Evolutionary conservation across 2,888 invertebrate genomes (phyloP).

Genomic region (Acleris sparsana): DNA sequence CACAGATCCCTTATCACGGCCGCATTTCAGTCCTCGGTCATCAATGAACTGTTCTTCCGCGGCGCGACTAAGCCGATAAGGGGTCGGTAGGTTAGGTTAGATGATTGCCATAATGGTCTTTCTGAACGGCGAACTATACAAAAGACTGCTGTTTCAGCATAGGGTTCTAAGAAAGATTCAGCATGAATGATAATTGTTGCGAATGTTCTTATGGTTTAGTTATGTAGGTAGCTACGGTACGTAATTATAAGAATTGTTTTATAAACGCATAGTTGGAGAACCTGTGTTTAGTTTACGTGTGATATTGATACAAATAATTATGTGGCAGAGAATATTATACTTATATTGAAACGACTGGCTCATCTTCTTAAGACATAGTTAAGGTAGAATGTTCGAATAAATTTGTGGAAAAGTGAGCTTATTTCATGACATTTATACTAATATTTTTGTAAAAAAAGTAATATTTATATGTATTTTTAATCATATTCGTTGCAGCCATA

Average conservation of each 20-base stretch:
- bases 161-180: conserved; percentile 29
- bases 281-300: conserved; percentile 17
- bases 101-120: conserved; percentile 40
- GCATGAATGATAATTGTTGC: conserved; percentile 11
- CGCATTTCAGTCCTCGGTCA: conserved; percentile 12
- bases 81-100: conserved; percentile 34
- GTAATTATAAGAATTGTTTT: conserved; percentile 16
- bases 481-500: conserved; percentile 9
- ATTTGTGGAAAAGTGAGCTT: conserved; percentile 51
- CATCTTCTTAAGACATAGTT: conserved; percentile 24
- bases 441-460: conserved; percentile 6
- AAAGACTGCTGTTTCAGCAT: conserved; percentile 13
- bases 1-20: neutral
- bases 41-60: conserved; percentile 15
- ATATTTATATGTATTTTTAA: conserved; percentile 5
- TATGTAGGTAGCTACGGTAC: conserved; percentile 16
- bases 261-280: conserved; percentile 13
- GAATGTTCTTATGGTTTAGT: conserved; percentile 23
- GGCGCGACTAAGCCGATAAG: conserved; percentile 21
- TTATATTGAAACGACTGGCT: conserved; percentile 30
- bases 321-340: neutral
- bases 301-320: conserved; percentile 25
- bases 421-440: conserved; percentile 60
- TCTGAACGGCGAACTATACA: conserved; percentile 21
- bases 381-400: conserved; percentile 36